Evolutionary conservation across 2,888 invertebrate genomes (phyloP).

Genomic region (Myathropa florea): DNA sequence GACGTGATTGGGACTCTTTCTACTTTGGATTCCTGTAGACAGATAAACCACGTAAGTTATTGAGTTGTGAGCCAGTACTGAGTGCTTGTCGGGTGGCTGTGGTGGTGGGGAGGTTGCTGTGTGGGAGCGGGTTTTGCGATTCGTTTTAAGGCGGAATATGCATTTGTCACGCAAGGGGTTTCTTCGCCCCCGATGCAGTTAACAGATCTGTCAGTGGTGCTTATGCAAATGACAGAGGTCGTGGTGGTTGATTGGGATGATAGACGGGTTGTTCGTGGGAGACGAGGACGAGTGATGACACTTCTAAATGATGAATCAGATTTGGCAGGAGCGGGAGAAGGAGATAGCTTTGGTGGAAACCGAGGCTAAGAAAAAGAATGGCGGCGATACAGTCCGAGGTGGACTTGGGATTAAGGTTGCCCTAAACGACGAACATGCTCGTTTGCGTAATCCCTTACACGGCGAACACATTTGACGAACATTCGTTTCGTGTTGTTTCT

Average conservation of each 20-base stretch:
- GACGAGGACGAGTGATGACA: too few species aligned
- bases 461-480: too few species aligned
- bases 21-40: conserved; percentile 38
- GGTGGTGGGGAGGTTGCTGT: neutral
- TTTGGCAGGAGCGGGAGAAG: too few species aligned
- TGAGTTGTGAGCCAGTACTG: conserved; percentile 24
- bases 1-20: conserved; percentile 33
- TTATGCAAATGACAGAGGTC: conserved; percentile 29
- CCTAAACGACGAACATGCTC: too few species aligned
- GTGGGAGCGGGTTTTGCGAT: neutral
- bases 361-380: too few species aligned
- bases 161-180: conserved; percentile 58
- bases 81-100: conserved; percentile 12
- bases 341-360: too few species aligned
- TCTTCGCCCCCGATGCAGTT: conserved; percentile 36
- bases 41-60: conserved; percentile 68
- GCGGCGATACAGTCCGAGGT: too few species aligned
- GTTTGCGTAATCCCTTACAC: too few species aligned
- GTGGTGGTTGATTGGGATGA: neutral
- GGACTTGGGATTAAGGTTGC: too few species aligned
- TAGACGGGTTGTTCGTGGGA: neutral
- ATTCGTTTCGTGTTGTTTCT: too few species aligned
- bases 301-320: too few species aligned
- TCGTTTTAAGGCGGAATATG: conserved; percentile 16
- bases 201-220: conserved; percentile 2